Conservation (phyloP, 2,888 invertebrate genomes). For the Acleris cristana region DNA sequence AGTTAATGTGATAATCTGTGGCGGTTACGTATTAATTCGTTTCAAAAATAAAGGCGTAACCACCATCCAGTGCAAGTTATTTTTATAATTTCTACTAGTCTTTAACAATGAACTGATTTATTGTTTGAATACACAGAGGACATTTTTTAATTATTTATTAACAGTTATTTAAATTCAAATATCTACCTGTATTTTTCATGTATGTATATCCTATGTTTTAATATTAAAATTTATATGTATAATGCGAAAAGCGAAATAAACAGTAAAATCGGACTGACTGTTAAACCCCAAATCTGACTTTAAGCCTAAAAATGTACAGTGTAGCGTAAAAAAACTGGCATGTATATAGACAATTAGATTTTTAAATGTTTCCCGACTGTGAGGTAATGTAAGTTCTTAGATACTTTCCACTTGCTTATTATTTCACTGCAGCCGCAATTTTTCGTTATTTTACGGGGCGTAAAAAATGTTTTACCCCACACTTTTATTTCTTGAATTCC, state of each 20-base stretch:
- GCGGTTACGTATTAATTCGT: too few species aligned
- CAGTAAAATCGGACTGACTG: slow-evolving; percentile 38
- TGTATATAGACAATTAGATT: slow-evolving; percentile 48
- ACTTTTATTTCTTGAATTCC: neutral
- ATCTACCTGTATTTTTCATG: too few species aligned
- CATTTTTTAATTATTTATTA: too few species aligned
- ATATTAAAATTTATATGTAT: too few species aligned
- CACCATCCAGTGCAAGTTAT: too few species aligned
- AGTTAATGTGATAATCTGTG: too few species aligned
- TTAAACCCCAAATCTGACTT: slow-evolving; percentile 41
- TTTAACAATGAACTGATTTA: too few species aligned
- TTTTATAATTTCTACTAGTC: too few species aligned
- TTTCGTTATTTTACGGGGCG: neutral
- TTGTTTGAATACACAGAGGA: too few species aligned
- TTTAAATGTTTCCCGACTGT: slow-evolving; percentile 39
- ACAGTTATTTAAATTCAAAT: too few species aligned
- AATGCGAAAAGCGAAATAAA: neutral
- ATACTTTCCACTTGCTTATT: neutral
- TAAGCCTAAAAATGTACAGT: slow-evolving; percentile 41
- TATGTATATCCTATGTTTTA: too few species aligned
- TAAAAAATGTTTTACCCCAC: neutral
- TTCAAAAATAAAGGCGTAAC: too few species aligned
- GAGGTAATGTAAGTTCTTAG: neutral
- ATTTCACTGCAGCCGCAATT: neutral
- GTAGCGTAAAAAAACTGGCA: slow-evolving; percentile 45